Base-by-base conservation (phyloP, 1,140 invertebrate species). In the Micrasema minimum region DNA sequence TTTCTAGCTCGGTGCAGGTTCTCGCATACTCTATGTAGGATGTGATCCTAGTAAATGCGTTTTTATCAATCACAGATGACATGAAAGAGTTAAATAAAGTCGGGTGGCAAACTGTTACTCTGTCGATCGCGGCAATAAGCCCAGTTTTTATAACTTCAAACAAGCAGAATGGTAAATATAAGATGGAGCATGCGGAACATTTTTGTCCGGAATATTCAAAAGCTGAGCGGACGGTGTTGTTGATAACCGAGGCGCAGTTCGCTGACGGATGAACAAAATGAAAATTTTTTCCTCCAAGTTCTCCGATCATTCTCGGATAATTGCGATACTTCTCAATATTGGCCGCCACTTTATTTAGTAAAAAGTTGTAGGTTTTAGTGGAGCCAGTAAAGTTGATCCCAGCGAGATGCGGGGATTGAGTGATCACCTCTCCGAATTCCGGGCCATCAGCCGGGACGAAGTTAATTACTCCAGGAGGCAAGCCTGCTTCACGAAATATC, bases 221-320 rank as follows among this genome's bases (percentile, higher is more conserved):
- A 22, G 96, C 89, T 61, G 94, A 91, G 67, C 90, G 86, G 67
- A 97, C 91, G 1, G 96, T 96, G 2, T 88, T 87, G 43, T 89
- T 88, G 1, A 94, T 87, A 31, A 95, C 94, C 22, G 88, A 88
- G 10, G 90, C 84, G 0, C 92, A 82, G 81, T 98, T 90, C 10
- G 95, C 96, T 23, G 91, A 90, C 1, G 90, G 85, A 83, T 99
- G 96, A 22, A 98, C 84, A 79, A 98, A 96, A 80, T 99, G 96
- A 82, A 92, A 98, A 85, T 98, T 98, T 82, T 99, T 99, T 4
- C 96, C 96, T 41, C 96, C 96, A 82, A 95, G 97, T 83, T 98
- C 96, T 75, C 91, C 91, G 69, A 96, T 90, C 11, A 99, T 80
- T 76, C 94, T 88, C 0, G 96, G 96, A 80, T 95, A 98, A 76